Base-by-base conservation (phyloP, 1,140 invertebrate species). In the Andricus grossulariae region DNA sequence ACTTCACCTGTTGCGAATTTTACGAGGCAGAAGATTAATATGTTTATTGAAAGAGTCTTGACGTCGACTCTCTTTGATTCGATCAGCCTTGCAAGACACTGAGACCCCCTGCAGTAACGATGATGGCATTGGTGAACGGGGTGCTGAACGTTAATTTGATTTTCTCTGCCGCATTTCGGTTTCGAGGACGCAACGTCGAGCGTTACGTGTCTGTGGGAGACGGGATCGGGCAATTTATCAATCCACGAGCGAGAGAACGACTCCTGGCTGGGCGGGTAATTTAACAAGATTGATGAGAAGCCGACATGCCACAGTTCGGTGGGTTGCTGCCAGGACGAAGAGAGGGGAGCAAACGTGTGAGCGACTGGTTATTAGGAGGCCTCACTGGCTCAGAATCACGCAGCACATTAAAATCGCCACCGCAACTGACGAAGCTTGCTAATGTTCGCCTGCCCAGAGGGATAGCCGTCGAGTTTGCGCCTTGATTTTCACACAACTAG, bases 201-300 rank as follows among this genome's bases (percentile, higher is more conserved):
- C 85, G 86, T 89, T 88, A 86, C 87, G 85, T 86, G 88, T 86
- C 84, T 88, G 84, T 80, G 83, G 76, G 86, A 87, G 86, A 88
- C 84, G 85, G 82, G 85, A 88, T 89, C 88, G 82, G 84, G 89
- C 88, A 90, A 90, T 90, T 90, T 90, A 90, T 90, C 89, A 90
- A 90, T 89, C 88, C 87, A 83, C 83, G 79, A 84, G 82, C 74
- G 84, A 85, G 85, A 88, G 85, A 88, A 87, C 84, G 55, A 90
- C 89, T 90, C 80, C 84, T 87, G 89, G 86, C 88, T 84, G 82
- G 88, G 87, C 84, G 88, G 89, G 89, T 89, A 90, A 90, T 90
- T 90, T 90, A 90, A 88, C 89, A 90, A 90, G 89, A 90, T 90
- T 90, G 89, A 90, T 90, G 89, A 82, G 84, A 87, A 85, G 86